Conservation (phyloP, 2,888 invertebrate species). For the Lepidocyrtinus sp. region DNA sequence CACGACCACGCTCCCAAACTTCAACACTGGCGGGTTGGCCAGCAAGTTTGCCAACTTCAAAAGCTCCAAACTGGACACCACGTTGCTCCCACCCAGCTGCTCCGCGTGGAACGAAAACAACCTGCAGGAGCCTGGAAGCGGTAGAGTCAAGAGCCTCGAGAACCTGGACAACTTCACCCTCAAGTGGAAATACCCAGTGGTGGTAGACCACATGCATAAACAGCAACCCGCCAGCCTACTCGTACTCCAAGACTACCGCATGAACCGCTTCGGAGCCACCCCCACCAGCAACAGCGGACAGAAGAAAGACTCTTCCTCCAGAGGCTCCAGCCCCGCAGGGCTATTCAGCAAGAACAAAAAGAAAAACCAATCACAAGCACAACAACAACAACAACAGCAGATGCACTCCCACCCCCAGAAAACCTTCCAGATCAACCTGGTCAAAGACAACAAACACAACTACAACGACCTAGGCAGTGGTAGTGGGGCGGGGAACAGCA, state of each 20-base stretch:
- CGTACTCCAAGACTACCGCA: conserved; percentile 36
- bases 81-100: conserved; percentile 59
- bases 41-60: conserved; percentile 69
- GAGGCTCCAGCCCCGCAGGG: neutral
- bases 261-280: conserved; percentile 29
- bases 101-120: conserved; percentile 32
- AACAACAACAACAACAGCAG: neutral
- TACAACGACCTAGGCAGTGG: conserved; percentile 32
- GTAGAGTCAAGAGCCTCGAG: conserved; percentile 31
- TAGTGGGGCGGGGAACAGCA: conserved; percentile 6
- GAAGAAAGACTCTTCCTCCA: neutral
- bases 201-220: neutral
- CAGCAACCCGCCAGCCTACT: conserved; percentile 28
- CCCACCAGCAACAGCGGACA: neutral
- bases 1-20: conserved; percentile 62
- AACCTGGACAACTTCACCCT: conserved; percentile 67
- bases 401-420: conserved; percentile 23
- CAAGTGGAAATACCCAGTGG: conserved; percentile 65
- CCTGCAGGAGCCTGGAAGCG: conserved; percentile 25
- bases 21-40: conserved; percentile 67
- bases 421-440: conserved; percentile 28
- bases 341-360: conserved; percentile 32
- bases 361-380: neutral
- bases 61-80: conserved; percentile 64
- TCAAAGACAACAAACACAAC: neutral